phyloP scores from a whole-genome alignment of 2,797 vertebrate species.

The Diglossa cyanea region DNA sequence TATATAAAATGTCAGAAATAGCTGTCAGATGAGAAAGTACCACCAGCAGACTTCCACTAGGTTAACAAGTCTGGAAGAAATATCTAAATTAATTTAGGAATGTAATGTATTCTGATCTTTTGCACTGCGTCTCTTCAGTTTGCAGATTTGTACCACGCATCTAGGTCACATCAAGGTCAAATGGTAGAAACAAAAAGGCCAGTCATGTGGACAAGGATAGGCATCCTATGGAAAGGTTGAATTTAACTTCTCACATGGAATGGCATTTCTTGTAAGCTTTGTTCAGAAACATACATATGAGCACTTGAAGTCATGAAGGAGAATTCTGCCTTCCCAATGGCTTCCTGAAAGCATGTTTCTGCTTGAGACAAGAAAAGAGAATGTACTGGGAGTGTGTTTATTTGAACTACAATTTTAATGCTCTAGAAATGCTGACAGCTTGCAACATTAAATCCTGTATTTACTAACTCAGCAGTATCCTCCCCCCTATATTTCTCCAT shows the following conservation, averaged over 20 bases:
- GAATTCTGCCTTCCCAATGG: not conserved
- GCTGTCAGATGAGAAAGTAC: not conserved
- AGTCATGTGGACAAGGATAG: not conserved
- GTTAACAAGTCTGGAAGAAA: not conserved
- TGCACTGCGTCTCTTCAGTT: not conserved
- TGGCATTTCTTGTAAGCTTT: not conserved
- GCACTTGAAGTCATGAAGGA: not conserved
- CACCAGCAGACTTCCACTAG: not conserved
- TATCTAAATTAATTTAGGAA: not conserved
- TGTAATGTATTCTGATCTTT: not conserved
- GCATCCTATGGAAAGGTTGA: not conserved
- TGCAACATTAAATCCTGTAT: constrained; percentile 16
- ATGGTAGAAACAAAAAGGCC: not conserved
- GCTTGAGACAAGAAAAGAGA: not conserved
- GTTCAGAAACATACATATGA: not conserved
- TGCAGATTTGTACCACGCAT: not conserved
- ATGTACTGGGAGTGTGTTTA: constrained; percentile 27
- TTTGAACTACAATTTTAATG: constrained; percentile 1
- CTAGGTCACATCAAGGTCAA: not conserved
- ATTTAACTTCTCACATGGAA: not conserved
- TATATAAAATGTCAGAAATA: not conserved
- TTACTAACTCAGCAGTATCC: constrained; percentile 30
- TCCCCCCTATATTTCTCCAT: not conserved
- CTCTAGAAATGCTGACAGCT: constrained; percentile 11
- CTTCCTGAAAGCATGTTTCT: not conserved